These are phyloP conservation scores for Parauchenoglanis ngamensis DNA, from an alignment of 2,797 vertebrate genomes.

Conservation along the genomic window DNA sequence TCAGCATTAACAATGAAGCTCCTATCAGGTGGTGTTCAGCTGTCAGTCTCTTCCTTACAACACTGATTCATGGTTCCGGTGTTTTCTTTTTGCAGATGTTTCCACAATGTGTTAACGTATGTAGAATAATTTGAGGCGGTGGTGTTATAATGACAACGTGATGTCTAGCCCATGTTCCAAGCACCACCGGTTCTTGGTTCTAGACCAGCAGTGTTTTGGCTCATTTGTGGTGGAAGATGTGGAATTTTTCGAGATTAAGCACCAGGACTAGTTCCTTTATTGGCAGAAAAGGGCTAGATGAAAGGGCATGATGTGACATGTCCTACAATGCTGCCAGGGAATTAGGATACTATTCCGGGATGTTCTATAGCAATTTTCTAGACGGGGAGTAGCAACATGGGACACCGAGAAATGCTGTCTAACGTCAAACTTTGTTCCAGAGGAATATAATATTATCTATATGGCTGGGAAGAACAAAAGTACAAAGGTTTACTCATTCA, in stretches of 20 bases:
- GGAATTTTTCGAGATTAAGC: background rate
- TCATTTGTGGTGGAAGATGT: constrained; percentile 11
- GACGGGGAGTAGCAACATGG: background rate
- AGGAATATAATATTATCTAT: background rate
- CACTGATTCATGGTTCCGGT: background rate
- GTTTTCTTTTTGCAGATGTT: background rate
- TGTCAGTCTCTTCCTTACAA: background rate
- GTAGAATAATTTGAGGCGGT: background rate
- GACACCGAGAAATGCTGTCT: background rate
- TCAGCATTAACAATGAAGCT: background rate
- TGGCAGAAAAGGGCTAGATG: constrained; percentile 7
- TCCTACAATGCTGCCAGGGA: constrained; percentile 5
- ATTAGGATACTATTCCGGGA: background rate
- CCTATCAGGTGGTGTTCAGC: background rate
- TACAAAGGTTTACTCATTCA: background rate
- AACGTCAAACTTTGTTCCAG: background rate
- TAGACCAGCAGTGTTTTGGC: constrained; percentile 3
- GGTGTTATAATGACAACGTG: background rate
- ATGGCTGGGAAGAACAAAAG: background rate
- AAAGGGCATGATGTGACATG: constrained; percentile 6
- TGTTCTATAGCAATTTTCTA: background rate
- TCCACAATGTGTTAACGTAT: too few species aligned
- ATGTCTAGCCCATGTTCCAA: background rate
- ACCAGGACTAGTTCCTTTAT: constrained; percentile 3
- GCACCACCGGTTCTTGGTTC: background rate